Conservation (phyloP, 2,113 vertebrate species). For the Dicrurus megarhynchus region DNA sequence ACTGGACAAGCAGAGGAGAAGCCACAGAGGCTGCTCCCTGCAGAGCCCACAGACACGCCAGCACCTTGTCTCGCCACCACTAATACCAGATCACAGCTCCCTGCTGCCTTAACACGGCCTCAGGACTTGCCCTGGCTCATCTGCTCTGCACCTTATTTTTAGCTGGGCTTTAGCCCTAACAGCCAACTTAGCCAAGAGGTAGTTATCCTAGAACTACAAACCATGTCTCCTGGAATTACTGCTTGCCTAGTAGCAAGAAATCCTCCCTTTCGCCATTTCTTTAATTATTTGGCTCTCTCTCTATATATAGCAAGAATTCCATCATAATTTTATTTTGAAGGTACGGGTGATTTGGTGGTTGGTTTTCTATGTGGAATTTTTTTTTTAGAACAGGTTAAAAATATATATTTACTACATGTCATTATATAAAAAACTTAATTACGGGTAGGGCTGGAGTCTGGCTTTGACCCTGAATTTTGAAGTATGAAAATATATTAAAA, state of each 20-base stretch:
- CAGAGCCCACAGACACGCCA: rapidly evolving
- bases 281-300: background rate
- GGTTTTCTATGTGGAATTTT: background rate
- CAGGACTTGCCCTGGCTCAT: background rate
- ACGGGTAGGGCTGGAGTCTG: background rate
- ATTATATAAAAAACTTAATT: background rate
- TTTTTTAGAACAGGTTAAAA: background rate
- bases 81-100: background rate
- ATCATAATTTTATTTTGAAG: background rate
- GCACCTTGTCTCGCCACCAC: background rate
- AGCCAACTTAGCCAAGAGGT: background rate
- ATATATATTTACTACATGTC: background rate
- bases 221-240: background rate
- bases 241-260: background rate
- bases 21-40: background rate
- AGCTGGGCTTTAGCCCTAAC: background rate
- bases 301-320: background rate
- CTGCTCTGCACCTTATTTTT: constrained; percentile 14
- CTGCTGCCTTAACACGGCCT: background rate
- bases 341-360: background rate
- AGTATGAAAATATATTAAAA: background rate
- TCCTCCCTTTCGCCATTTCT: background rate
- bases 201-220: background rate
- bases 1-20: background rate
- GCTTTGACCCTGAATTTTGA: background rate